Evolutionary conservation across 1,140 invertebrate genomes (phyloP).

Genomic region (Potamilus streckersoni): DNA sequence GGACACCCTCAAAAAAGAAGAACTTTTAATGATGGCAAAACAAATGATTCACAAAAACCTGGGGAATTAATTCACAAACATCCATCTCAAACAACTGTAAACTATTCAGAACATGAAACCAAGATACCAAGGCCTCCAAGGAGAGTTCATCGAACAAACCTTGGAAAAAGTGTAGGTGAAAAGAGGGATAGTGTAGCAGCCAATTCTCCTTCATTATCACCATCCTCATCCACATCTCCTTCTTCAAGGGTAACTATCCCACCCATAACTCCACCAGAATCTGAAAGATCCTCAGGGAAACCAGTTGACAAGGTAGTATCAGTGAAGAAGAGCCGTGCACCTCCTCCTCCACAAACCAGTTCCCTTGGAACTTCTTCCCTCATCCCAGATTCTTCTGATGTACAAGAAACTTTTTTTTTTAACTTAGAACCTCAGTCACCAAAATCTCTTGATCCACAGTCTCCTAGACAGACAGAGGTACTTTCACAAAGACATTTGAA

Average conservation of each 20-base stretch:
- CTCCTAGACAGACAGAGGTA: too few relatives aligned
- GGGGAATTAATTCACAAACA: constrained; percentile 47
- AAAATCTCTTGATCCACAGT: too few relatives aligned
- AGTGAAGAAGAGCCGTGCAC: too few relatives aligned
- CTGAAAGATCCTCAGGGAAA: too few relatives aligned
- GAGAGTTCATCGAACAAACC: too few relatives aligned
- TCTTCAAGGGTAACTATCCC: too few relatives aligned
- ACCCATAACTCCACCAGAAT: too few relatives aligned
- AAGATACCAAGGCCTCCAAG: background rate
- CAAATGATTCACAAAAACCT: constrained; percentile 31
- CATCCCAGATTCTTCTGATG: background rate
- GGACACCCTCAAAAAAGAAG: constrained; percentile 31
- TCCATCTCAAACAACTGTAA: constrained; percentile 30
- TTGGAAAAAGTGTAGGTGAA: too few relatives aligned
- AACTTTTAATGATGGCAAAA: constrained; percentile 17
- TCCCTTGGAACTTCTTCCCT: background rate
- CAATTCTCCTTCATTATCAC: background rate
- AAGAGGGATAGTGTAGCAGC: background rate
- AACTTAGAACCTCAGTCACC: background rate
- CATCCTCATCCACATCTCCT: background rate
- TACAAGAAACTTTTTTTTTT: background rate
- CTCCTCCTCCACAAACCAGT: too few relatives aligned
- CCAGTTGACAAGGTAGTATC: too few relatives aligned
- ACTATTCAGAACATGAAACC: background rate
- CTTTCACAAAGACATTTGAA: too few relatives aligned